Conservation (phyloP, 2,113 vertebrate genomes). For the Sitta europaea region DNA sequence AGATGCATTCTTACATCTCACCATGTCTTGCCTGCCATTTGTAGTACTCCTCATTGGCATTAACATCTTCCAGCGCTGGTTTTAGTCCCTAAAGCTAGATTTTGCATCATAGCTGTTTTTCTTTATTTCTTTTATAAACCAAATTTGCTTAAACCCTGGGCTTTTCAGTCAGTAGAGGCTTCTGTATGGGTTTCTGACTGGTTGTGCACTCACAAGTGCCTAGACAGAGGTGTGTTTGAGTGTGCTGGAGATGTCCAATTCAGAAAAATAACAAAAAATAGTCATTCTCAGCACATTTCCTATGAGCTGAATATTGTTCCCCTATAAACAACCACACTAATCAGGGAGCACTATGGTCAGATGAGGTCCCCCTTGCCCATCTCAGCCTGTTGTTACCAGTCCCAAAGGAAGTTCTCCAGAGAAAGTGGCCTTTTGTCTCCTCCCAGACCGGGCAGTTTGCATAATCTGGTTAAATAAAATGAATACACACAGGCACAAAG, state of each 20-base stretch:
- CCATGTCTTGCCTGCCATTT: background rate
- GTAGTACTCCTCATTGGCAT: background rate
- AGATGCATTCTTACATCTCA: background rate
- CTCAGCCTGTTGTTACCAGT: background rate
- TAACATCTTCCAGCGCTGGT: background rate
- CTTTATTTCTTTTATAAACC: background rate
- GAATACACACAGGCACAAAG: background rate
- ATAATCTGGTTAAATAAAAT: slow-evolving; percentile 64
- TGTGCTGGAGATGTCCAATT: background rate
- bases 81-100: background rate
- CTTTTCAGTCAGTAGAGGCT: background rate
- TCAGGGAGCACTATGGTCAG: background rate
- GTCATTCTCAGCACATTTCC: background rate
- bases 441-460: background rate
- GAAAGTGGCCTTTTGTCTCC: slow-evolving; percentile 49
- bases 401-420: background rate
- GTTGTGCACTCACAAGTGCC: background rate
- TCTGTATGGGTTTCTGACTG: background rate
- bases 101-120: background rate
- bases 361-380: background rate
- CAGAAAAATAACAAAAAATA: background rate
- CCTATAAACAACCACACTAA: background rate
- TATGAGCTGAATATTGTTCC: background rate
- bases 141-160: background rate
- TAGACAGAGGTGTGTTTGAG: background rate